Evolutionary conservation across 2,797 vertebrate genomes (phyloP), one percentile per base, ranked within the genome.

Genomic region (Pelodytes ibericus): DNA sequence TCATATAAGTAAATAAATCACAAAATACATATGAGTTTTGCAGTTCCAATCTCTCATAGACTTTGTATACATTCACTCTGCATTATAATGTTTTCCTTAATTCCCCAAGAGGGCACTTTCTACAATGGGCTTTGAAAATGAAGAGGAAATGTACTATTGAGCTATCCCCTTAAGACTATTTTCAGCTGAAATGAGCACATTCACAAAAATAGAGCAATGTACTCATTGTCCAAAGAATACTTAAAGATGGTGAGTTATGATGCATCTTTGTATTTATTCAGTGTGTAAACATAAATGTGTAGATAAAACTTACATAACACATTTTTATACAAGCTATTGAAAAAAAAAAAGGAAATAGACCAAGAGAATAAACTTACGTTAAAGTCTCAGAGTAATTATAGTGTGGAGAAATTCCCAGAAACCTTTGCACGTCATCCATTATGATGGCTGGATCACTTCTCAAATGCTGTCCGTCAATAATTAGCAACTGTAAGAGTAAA

Each of bases 381-480:
- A 99, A 91, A 4, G 95, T 92, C 89, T 96, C 94, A 10, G 96
- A 98, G 85, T 98, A 99, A 88, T 98, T 99, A 78, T 95, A 96
- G 81, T 95, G 94, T 81, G 95, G 92, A 85, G 93, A 93, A 22
- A 98, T 93, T 75, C 95, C 95, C 71, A 99, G 88, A 82, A 99
- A 98, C 89, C 93, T 98, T 89, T 99, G 97, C 20, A 99, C 94
- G 86, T 95, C 96, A 79, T 97, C 96, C 96, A 99, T 99, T 84
- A 98, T 93, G 25, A 94, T 87, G 5, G 95, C 93, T 26, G 96
- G 97, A 84, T 97, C 95, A 39, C 88, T 93, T 85, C 95, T 95
- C 82, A 99, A 89, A 87, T 98, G 97, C 86, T 99, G 97, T 63
- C 97, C 97, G 56, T 99, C 96, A 73, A 99, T 95, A 83, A 99